Conservation (phyloP, 2,113 vertebrate species). For the Perca flavescens region DNA sequence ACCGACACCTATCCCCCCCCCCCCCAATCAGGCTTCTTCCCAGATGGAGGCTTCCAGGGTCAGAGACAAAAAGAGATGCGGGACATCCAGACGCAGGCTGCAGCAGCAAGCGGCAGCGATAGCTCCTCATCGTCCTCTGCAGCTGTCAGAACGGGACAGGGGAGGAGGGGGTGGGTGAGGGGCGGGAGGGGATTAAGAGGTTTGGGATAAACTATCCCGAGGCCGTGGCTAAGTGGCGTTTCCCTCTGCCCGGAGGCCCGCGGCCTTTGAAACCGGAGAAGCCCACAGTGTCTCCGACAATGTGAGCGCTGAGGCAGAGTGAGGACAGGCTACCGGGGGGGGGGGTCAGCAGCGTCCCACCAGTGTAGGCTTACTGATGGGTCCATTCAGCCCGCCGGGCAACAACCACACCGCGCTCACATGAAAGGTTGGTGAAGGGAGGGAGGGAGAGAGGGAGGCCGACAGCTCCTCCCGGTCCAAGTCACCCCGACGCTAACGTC, state of each 20-base stretch:
- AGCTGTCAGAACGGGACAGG: constrained; percentile 35
- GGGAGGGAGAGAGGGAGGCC: neutral
- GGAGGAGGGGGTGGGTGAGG: neutral
- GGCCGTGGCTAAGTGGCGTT: constrained; percentile 32
- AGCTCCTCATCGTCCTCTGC: constrained; percentile 12
- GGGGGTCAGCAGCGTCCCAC: constrained; percentile 73
- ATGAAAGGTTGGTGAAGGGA: neutral
- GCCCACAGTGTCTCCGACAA: constrained; percentile 54
- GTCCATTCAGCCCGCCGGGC: constrained; percentile 50
- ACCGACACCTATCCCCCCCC: neutral
- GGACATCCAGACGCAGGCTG: neutral
- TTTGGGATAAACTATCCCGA: constrained; percentile 37
- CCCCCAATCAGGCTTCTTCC: neutral
- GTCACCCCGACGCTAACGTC: neutral
- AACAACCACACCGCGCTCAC: neutral
- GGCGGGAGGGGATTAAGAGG: constrained; percentile 50
- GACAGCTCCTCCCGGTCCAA: neutral
- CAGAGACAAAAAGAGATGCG: neutral
- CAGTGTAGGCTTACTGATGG: constrained; percentile 66
- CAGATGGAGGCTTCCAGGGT: constrained; percentile 36
- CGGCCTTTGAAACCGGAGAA: constrained; percentile 69
- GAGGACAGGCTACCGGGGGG: constrained; percentile 47
- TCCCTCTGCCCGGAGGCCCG: neutral
- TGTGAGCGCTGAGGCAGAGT: constrained; percentile 47
- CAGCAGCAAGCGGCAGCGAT: neutral